Evolutionary conservation across 2,797 vertebrate species (phyloP).

Genomic region (Anabacerthia variegaticeps): DNA sequence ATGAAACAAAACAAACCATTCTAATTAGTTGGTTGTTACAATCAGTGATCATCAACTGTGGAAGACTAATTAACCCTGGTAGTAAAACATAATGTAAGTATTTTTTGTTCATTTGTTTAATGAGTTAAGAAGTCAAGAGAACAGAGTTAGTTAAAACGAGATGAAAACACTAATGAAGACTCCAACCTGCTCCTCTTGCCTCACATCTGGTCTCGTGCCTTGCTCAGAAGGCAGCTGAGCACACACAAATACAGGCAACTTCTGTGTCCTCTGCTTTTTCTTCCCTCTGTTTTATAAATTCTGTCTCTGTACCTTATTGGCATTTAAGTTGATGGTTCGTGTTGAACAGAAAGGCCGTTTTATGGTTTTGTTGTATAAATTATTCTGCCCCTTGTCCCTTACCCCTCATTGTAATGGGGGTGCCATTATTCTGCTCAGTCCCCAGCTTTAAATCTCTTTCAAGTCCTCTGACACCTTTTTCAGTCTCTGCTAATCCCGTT

Average conservation of each 20-base stretch:
- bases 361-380: background rate
- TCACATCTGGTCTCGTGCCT: background rate
- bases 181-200: background rate
- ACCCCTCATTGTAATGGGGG: background rate
- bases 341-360: slow-evolving; percentile 13
- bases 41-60: background rate
- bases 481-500: background rate
- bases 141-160: background rate
- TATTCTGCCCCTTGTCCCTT: background rate
- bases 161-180: background rate
- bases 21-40: slow-evolving; percentile 19
- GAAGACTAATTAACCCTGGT: slow-evolving; percentile 24
- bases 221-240: background rate
- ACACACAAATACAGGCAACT: background rate
- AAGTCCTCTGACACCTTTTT: background rate
- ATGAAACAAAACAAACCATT: background rate
- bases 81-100: background rate
- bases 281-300: background rate
- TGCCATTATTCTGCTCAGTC: background rate
- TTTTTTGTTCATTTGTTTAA: background rate
- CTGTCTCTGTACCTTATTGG: background rate
- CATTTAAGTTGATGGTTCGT: background rate
- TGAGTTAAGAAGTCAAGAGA: background rate
- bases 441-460: slow-evolving; percentile 14
- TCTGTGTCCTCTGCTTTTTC: background rate